Base-by-base conservation (phyloP, 2,888 invertebrate species). In the Heliothis peltigera region DNA sequence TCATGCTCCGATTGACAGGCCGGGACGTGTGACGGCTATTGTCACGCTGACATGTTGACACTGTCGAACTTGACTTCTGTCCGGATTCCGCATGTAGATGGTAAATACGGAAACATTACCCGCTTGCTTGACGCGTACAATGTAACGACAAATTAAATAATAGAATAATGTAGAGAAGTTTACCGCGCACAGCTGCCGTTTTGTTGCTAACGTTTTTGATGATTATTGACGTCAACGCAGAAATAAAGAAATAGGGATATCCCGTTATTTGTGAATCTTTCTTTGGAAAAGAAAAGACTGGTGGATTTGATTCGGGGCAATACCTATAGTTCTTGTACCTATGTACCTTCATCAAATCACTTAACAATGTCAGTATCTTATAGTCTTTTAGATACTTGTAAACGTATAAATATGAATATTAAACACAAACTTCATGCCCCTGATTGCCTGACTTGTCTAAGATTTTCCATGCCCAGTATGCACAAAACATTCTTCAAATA, bases 61-160 rank as follows among this genome's bases (percentile, higher is more conserved):
- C 84, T 92, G 93, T 89, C 92, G 87, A 92, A 93, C 91, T 93
- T 93, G 93, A 94, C 94, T 94, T 90, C 93, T 93, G 94, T 92
- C 90, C 89, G 90, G 90, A 90, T 91, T 93, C 91, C 89, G 90
- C 92, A 90, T 93, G 92, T 91, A 92, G 86, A 88, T 87, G 80
- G 84, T 86, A 89, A 93, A 93, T 92, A 94, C 91, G 94, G 93
- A 94, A 93, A 93, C 83, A 91, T 91, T 90, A 92, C 87, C 89
- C 91, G 89, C 83, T 77, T 74, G 79, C 77, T 80, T 71, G 70
- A 57, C 68, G 76, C 77, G 76, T 78, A 84, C 79, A 95, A 95
- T 93, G 89, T 86, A 91, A 83, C 91, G 91, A 92, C 92, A 94
- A 94, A 94, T 95, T 94, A 93, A 95, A 95, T 93, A 95, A 95